Conservation (phyloP, 2,113 vertebrate genomes). For the cat (Felis catus) region DNA sequence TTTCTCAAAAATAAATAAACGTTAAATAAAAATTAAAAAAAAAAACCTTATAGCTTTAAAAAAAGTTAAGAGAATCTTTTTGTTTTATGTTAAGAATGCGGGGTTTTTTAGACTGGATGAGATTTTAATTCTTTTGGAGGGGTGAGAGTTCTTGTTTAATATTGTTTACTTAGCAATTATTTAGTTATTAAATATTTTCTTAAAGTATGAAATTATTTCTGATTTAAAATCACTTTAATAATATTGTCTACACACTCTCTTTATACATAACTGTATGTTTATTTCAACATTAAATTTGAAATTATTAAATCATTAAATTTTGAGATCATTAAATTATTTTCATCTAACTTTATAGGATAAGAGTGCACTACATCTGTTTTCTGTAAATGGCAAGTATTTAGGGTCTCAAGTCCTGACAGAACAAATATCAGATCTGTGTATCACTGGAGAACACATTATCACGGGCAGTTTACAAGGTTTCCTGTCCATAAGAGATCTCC, state of each 20-base stretch:
- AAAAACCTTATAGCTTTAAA: not conserved
- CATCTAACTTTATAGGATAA: constrained; percentile 90
- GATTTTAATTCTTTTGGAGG: constrained; percentile 8
- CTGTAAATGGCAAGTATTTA: constrained; percentile 95
- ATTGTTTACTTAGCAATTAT: not conserved
- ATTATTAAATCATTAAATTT: not conserved
- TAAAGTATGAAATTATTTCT: not conserved
- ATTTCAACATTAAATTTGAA: constrained; percentile 11
- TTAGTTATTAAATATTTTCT: not conserved
- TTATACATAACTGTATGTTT: constrained; percentile 54
- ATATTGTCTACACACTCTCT: not conserved
- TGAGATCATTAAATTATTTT: not conserved
- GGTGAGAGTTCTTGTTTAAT: constrained; percentile 17
- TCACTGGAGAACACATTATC: constrained; percentile 92
- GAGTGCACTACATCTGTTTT: constrained; percentile 95
- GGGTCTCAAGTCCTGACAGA: constrained; percentile 92
- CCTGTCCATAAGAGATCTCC: constrained; percentile 94
- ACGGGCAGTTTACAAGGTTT: constrained; percentile 95
- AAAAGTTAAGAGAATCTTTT: not conserved
- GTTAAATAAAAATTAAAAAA: not conserved
- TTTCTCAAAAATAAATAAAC: not conserved
- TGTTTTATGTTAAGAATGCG: constrained; percentile 19
- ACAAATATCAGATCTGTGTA: constrained; percentile 94
- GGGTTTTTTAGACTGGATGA: not conserved
- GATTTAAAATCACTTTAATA: constrained; percentile 45